Evolutionary conservation across 2,113 vertebrate species (phyloP), one percentile per base, ranked within the genome.

Genomic region (Gymnarchus niloticus): DNA sequence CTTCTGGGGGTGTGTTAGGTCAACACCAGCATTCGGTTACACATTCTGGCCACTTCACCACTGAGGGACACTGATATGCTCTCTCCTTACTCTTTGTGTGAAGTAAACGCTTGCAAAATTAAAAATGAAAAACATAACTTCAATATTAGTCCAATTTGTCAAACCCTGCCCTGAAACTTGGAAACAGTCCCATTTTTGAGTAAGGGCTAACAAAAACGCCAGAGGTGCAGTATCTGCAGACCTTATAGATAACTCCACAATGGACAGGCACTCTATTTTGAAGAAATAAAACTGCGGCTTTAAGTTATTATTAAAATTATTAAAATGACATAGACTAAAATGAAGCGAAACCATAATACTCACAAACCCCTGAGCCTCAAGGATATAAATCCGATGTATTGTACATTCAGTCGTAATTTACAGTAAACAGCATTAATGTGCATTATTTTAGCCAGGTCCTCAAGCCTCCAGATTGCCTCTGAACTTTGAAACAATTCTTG

Each of bases 101-200:
- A 82, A 54, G 77, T 23, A 54, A 54, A 49, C 21, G 14, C 10
- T 54, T 82, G 80, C 44, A 25, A 25, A 46, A 61, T 23, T 48
- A 78, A 37, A 17, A 23, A 51, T 23, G 12, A 52, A 19, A 33
- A 25, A 52, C 6, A 8, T 61, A n/a, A 52, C 49, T 54, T 82
- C 25, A 51, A 56, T 28, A 54, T 82, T 54, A 21, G n/a, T 82
- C 17, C 28, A 56, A 82, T 49, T 82, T 82, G 54, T 82, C 54
- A n/a, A 49, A 82, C 80, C 80, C 28, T 25, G 37, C 80, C 80
- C 80, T 82, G 80, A 82, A 82, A 54, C 17, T 51, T 52, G 80
- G 80, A 82, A 82, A 37, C 25, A 19, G 44, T 37, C n/a, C 49
- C 3, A 49, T 25, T 82, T 37, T 37, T 54, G 25, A 51, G 14